Evolutionary conservation across 92 coral and sea anemone species (phyloP), one percentile per base, ranked within the genome.

Genomic region (Palythoa grandis): DNA sequence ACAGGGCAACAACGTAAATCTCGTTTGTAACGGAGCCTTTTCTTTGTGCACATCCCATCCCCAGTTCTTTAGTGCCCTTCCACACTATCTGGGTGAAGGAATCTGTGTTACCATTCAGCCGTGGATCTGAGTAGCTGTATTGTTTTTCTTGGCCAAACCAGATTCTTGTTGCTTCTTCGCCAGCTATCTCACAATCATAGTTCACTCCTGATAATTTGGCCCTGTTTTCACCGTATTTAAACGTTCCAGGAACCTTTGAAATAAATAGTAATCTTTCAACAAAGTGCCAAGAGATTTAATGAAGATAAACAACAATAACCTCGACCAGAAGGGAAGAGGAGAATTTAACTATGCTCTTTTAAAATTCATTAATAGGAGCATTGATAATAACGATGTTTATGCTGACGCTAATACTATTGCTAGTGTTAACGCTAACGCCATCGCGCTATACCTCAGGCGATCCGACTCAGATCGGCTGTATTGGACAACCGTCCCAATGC

Each of bases 21-120:
- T 97, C 99, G 57, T 95, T 94, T 7, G 97, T 95, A 1, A 97
- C 89, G 7, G 98, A 89, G 19, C 99, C 99, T 40, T 95, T 95
- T 75, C 95, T 93, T 77, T 97, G 97, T 15, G 99, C 99, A 66
- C 99, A 97, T 10, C 99, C 99, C 92, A 97, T 89, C 60, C 99
- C 99, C 35, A 97, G 79, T 73, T 95, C 96, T 12, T 95, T 92
- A 14, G 92, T 95, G 43, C 89, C 94, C 82, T 93, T 93, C 99
- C 99, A 97, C 39, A 97, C 73, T 8, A 97, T 89, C 75, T 97
- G 99, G 0, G 99, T 97, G 84, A 97, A 97, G 37, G 99, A 97
- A 68, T 95, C 96, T 1, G 99, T 97, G 67, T 95, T 91, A 35
- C 98, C 90, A 76, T 93, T 94, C 3, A 97, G 87, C n/a, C 98